A percentile compares a stretch with the other conserved stretches of the same genome.
Evolutionary conservation across 2,797 vertebrate species (phyloP).

Genomic region (Mormyrus hasselquistii): DNA sequence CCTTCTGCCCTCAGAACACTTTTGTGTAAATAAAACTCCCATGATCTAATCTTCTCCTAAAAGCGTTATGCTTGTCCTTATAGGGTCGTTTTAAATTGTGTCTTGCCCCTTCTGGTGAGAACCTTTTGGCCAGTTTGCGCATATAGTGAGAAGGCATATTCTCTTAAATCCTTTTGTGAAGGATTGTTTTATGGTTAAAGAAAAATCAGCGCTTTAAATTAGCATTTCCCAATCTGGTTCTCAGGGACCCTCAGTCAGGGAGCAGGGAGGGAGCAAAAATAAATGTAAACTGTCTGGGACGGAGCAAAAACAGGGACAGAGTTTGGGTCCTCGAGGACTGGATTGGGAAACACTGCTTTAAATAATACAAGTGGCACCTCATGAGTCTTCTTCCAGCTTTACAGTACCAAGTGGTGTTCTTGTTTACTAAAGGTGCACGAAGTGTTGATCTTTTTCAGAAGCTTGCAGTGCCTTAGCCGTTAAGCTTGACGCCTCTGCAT

Average conservation of each 20-base stretch:
- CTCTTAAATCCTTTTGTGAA: conserved; percentile 51
- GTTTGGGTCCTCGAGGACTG: not conserved
- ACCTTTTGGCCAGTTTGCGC: conserved; percentile 1
- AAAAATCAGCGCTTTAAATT: not conserved
- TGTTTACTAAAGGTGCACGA: not conserved
- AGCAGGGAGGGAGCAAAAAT: not conserved
- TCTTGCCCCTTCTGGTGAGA: not conserved
- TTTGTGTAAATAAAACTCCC: not conserved
- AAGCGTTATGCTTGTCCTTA: conserved; percentile 13
- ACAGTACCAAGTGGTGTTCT: not conserved
- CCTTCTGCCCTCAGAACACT: not conserved
- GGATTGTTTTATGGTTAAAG: conserved; percentile 42
- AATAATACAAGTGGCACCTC: not conserved
- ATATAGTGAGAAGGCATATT: conserved; percentile 17
- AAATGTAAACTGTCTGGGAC: not conserved
- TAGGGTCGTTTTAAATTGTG: conserved; percentile 50
- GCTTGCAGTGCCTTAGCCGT: conserved; percentile 37
- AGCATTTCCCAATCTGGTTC: not conserved
- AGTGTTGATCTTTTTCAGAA: not conserved
- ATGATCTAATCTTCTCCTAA: not conserved
- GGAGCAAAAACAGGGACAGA: not conserved
- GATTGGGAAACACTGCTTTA: not conserved
- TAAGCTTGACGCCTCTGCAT: conserved; percentile 6
- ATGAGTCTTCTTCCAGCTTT: conserved; percentile 16
- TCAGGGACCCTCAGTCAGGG: not conserved